Base-by-base conservation (phyloP, 1,140 invertebrate genomes). In the Trichonephila clavipes region DNA sequence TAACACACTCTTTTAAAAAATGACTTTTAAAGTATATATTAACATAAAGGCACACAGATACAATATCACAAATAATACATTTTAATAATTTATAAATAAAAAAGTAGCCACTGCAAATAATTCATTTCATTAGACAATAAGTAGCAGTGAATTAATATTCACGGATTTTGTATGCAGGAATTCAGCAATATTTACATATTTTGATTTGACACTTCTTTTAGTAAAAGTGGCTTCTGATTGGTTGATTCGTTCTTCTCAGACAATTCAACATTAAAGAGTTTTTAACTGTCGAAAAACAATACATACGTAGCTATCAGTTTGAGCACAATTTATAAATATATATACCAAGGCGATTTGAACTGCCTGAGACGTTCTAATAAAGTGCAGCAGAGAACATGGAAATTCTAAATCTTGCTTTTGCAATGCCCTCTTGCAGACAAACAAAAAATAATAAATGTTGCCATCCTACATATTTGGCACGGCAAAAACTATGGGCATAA, bases 401-500 rank as follows among this genome's bases (percentile, higher is more conserved):
- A n/a, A 24, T 72, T 90, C 58, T 24, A 69, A 89, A 34, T 89
- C 12, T 61, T 77, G 21, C 21, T 8, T 81, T 44, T 40, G 61
- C 40, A 69, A 59, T 81, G 19, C 18, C 24, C 40, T 12, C n/a
- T 51, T 82, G 19, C 69, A 19, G 28, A 40, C n/a, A 28, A 81
- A 82, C 7, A 51, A 51, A 51, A 51, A 51, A 2, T 51, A 59
- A 72, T 72, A 62, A 81, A n/a, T 51, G 16, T 86, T 92, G 90
- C 82, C 82, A 92, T 92, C 82, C 90, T 92, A 69, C 66, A 8
- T 66, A 87, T 92, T 92, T 92, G 91, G 91, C 91, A 92, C 91
- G 82, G 91, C 64, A 87, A 92, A 34, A 87, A 85, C 81, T 85
- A 62, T 51, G 34, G 91, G 81, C 59, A 19, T 51, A 62, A 69